A percentile compares a stretch with the other conserved stretches of the same genome.
Conservation (phyloP, 1,140 invertebrate genomes). For the Grapholita molesta region DNA sequence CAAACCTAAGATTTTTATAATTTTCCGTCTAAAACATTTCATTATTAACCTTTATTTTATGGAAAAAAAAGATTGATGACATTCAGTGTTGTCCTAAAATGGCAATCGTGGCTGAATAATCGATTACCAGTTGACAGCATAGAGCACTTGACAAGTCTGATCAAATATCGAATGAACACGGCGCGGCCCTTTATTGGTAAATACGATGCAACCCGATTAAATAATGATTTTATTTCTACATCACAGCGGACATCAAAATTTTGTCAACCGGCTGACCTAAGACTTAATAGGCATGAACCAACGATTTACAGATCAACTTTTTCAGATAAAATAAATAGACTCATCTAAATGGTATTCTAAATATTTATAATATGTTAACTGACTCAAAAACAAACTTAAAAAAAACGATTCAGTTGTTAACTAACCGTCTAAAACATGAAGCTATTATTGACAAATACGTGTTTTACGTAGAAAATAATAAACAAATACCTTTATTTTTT, state of each 20-base stretch:
- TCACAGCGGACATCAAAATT: constrained; percentile 29
- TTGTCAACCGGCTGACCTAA: constrained; percentile 31
- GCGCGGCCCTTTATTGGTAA: constrained; percentile 9
- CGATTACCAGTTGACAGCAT: not conserved
- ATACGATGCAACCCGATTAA: constrained; percentile 7
- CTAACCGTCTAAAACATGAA: too few species aligned
- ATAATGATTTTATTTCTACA: constrained; percentile 17
- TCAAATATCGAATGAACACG: not conserved
- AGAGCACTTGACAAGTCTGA: not conserved
- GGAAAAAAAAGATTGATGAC: not conserved
- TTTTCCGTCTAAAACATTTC: too few species aligned
- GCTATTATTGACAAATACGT: too few species aligned
- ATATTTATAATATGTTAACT: too few species aligned
- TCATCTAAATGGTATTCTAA: too few species aligned
- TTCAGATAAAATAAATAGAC: too few species aligned
- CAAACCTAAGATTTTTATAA: too few species aligned
- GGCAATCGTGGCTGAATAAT: not conserved
- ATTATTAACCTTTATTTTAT: not conserved
- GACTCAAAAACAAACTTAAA: too few species aligned
- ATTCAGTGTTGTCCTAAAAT: not conserved
- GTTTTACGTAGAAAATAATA: too few species aligned
- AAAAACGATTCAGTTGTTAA: too few species aligned
- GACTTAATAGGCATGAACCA: constrained; percentile 36
- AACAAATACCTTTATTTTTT: too few species aligned
- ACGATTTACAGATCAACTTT: too few species aligned